A percentile compares a stretch with the other conserved stretches of the same genome.
phyloP scores from a whole-genome alignment of 1,140 invertebrate genomes.

The Streblospio benedicti region DNA sequence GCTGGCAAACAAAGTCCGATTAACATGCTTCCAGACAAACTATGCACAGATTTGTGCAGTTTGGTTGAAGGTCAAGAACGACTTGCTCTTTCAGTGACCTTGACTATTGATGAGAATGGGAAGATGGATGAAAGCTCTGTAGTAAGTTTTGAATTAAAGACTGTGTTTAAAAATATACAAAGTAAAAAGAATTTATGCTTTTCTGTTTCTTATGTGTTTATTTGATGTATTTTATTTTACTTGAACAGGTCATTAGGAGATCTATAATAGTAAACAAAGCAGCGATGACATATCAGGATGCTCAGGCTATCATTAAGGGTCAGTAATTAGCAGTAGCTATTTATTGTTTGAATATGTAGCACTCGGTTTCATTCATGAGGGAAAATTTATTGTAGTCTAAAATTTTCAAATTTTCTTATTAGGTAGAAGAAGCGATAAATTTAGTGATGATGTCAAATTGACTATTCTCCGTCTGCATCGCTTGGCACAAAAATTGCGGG shows the following conservation, averaged over 20 bases:
- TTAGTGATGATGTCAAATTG: neutral
- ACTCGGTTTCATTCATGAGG: too few relatives aligned
- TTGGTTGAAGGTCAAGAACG: constrained; percentile 37
- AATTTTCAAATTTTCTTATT: neutral
- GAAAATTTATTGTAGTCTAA: too few relatives aligned
- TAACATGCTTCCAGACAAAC: constrained; percentile 42
- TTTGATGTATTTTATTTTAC: too few relatives aligned
- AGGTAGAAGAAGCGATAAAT: neutral
- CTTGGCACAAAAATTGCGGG: constrained; percentile 22
- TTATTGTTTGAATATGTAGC: too few relatives aligned
- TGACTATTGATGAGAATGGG: constrained; percentile 28
- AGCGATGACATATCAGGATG: constrained; percentile 5
- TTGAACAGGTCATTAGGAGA: too few relatives aligned
- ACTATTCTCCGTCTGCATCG: constrained; percentile 24
- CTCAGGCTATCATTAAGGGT: too few relatives aligned
- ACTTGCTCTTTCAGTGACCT: constrained; percentile 31
- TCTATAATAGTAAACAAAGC: constrained; percentile 3
- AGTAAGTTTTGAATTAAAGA: too few relatives aligned
- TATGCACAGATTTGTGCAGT: constrained; percentile 45
- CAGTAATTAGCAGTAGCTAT: too few relatives aligned
- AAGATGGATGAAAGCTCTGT: too few relatives aligned
- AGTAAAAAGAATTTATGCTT: too few relatives aligned
- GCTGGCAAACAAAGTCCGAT: constrained; percentile 28
- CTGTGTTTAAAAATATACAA: too few relatives aligned
- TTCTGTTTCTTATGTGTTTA: too few relatives aligned